Conservation (phyloP, 92 coral and sea anemone genomes). For the Bergia sp. region DNA sequence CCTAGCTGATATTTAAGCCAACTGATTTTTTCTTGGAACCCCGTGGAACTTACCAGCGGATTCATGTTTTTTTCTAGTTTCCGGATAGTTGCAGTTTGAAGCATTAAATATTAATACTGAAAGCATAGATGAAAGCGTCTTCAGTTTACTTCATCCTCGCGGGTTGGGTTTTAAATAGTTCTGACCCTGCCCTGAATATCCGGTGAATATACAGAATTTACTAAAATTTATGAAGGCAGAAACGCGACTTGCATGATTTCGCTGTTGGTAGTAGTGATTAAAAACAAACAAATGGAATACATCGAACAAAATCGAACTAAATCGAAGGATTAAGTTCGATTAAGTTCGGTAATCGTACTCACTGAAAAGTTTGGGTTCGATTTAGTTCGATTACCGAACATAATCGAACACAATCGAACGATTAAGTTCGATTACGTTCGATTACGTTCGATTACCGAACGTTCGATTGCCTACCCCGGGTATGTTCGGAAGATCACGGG, state of each 20-base stretch:
- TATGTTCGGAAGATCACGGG: too few species aligned
- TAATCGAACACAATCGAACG: too few species aligned
- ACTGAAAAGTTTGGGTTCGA: too few species aligned
- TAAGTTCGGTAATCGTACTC: too few species aligned
- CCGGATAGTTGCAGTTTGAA: background rate
- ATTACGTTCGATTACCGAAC: too few species aligned
- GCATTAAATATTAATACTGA: background rate
- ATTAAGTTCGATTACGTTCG: too few species aligned
- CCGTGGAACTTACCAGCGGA: background rate
- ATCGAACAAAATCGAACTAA: background rate
- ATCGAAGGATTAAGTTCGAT: too few species aligned
- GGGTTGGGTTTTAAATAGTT: slow-evolving; percentile 5
- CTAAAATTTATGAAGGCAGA: slow-evolving; percentile 1
- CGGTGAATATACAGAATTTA: slow-evolving; percentile 4
- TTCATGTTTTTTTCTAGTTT: background rate
- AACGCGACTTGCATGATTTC: background rate
- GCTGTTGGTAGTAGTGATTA: background rate
- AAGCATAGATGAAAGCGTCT: background rate
- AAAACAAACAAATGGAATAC: background rate
- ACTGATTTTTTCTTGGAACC: background rate
- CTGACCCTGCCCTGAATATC: slow-evolving; percentile 10
- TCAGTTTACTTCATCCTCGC: slow-evolving; percentile 8
- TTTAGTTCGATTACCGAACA: too few species aligned
- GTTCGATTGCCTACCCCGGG: too few species aligned
- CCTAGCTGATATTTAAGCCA: background rate